Percentiles rank a stretch among this genome's conserved stretches.
Evolutionary conservation across 2,888 invertebrate species (phyloP).

Genomic region (Agrotis clavis): DNA sequence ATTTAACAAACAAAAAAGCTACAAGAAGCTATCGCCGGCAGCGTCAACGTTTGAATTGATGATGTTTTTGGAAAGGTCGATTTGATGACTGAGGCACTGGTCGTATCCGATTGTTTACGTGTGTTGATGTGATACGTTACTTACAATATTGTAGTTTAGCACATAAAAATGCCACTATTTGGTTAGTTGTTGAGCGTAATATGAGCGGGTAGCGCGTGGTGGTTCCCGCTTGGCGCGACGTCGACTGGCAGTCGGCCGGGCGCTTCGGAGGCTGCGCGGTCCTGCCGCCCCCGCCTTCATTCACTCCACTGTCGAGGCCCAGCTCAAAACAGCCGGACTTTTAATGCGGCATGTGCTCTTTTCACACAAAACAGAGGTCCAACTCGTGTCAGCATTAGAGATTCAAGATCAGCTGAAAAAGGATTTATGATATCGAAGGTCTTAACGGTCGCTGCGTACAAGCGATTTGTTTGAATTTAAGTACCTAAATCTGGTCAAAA

Average conservation of each 20-base stretch:
- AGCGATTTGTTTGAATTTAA: constrained; percentile 24
- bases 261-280: constrained; percentile 88
- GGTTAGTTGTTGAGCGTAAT: constrained; percentile 75
- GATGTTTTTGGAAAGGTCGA: constrained; percentile 79
- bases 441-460: constrained; percentile 45
- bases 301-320: constrained; percentile 85
- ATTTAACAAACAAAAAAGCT: constrained; percentile 75
- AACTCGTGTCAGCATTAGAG: constrained; percentile 74
- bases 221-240: constrained; percentile 83
- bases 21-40: constrained; percentile 67
- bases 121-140: constrained; percentile 68
- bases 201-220: constrained; percentile 78
- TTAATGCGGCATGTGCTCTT: constrained; percentile 88
- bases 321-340: constrained; percentile 87
- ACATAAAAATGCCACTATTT: constrained; percentile 82
- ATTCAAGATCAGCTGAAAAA: constrained; percentile 76
- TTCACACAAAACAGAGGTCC: constrained; percentile 79
- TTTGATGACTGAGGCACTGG: constrained; percentile 41
- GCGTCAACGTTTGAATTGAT: constrained; percentile 60
- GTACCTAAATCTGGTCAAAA: constrained; percentile 15
- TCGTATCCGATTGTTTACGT: constrained; percentile 48
- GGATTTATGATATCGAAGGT: constrained; percentile 69
- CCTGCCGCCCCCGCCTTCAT: constrained; percentile 87
- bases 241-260: constrained; percentile 83
- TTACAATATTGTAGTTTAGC: constrained; percentile 81